A percentile compares a stretch with the other conserved stretches of the same genome.
phyloP scores from a whole-genome alignment of 2,113 vertebrate genomes.

The Nibea coibor region DNA sequence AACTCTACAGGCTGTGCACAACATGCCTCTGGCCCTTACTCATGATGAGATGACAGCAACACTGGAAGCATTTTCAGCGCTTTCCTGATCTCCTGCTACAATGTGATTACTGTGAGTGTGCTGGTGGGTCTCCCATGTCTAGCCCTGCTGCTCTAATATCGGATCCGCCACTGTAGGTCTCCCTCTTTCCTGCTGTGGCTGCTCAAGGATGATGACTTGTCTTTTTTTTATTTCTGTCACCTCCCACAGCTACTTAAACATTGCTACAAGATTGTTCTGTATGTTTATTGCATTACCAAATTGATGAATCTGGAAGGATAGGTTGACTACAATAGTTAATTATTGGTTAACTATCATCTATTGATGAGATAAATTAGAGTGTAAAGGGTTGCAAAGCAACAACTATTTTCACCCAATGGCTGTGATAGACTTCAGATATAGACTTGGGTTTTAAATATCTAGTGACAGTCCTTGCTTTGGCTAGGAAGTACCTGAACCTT shows the following conservation, averaged over 20 bases:
- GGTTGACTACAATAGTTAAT: background rate
- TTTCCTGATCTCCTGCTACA: conserved; percentile 24
- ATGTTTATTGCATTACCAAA: background rate
- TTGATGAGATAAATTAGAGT: background rate
- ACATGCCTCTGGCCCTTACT: conserved; percentile 2
- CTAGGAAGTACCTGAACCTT: background rate
- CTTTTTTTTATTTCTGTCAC: conserved; percentile 4
- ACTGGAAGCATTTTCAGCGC: conserved; percentile 26
- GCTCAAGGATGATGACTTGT: conserved; percentile 10
- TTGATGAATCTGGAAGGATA: background rate
- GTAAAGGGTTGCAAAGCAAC: background rate
- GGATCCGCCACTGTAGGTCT: conserved; percentile 13
- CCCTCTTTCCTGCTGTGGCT: conserved; percentile 23
- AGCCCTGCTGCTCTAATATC: conserved; percentile 17
- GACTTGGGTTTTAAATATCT: no score
- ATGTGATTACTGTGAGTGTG: conserved; percentile 30
- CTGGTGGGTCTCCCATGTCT: background rate
- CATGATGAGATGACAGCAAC: conserved; percentile 4
- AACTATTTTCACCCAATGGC: background rate
- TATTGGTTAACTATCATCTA: background rate
- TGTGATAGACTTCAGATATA: no score
- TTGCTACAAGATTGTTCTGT: background rate
- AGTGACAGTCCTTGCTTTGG: no score
- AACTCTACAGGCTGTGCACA: background rate
- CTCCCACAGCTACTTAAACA: background rate